Evolutionary conservation across 2,888 invertebrate species (phyloP).

Genomic region (Hyalella azteca): DNA sequence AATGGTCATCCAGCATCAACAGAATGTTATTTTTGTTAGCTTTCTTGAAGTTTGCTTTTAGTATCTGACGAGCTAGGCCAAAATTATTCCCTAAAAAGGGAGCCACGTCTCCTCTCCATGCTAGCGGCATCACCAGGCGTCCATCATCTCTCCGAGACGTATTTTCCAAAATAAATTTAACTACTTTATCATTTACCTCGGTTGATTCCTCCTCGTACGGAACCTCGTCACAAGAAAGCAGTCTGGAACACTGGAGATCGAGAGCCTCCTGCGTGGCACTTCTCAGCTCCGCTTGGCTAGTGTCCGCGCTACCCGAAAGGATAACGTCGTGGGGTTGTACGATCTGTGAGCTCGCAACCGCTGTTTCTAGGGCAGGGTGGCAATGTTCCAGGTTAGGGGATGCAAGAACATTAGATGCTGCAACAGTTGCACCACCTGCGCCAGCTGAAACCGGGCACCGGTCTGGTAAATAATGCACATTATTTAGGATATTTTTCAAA

Average conservation of each 20-base stretch:
- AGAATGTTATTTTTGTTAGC: background rate
- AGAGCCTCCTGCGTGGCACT: background rate
- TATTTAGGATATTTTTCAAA: background rate
- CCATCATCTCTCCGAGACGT: background rate
- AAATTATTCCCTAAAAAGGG: background rate
- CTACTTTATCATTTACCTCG: background rate
- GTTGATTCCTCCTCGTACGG: too few relatives aligned
- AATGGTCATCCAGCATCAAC: background rate
- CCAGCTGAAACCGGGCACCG: background rate
- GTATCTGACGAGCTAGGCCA: background rate
- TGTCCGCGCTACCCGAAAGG: background rate
- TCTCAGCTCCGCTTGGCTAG: background rate
- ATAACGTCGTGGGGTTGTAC: background rate
- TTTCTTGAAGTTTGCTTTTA: background rate
- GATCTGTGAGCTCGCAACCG: background rate
- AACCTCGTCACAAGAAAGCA: too few relatives aligned
- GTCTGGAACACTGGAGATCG: background rate
- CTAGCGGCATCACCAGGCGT: background rate
- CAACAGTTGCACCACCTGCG: background rate
- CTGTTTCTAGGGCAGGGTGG: background rate
- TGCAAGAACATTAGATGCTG: background rate
- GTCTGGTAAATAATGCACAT: background rate
- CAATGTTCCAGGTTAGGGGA: background rate
- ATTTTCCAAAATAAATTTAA: background rate
- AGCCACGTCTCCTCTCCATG: background rate